Base-by-base conservation (phyloP, 2,888 invertebrate species). In the Gerris lacustris region DNA sequence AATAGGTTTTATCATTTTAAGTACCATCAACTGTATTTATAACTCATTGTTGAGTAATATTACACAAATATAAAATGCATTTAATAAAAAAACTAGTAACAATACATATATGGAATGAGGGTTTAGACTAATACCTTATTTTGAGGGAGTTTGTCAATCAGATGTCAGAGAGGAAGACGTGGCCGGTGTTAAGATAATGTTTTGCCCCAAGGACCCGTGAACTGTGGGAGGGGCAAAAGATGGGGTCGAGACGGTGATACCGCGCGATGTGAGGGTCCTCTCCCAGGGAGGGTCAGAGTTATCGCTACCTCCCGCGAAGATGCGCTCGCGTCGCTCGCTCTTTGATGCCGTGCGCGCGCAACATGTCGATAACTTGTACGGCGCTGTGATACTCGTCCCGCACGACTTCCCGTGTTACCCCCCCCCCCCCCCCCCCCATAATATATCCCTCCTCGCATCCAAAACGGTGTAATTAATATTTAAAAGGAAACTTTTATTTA, bases 311-410 rank as follows among this genome's bases (percentile, higher is more conserved):
- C 15, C 55, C 55, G 55, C 15, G 2, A 11, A 15, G 55, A 55
- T 11, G 55, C 9, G 55, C 15, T 55, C 9, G 55, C 15, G 15
- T 55, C 55, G 55, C 55, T 55, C 55, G 55, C 11, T 55, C 15
- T 55, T 55, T 55, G 55, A 55, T 55, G 55, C 11, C 55, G 15
- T 55, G 55, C 55, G 55, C 55, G 55, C 55, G 55, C 55, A 55
- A 55, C 15, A 55, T 55, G 55, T 55, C 55, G 55, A 55, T 55
- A 55, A 55, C 55, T 55, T 55, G 55, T 55, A 55, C 55, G 55
- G 55, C 55, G 55, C 55, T 55, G 15, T 55, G 55, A 55, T 55
- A 55, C 55, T 15, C 55, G 55, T 55, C 55, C 55, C 55, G 55
- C 55, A 55, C 55, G 15, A 55, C 55, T 55, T 55, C 15, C 15